Evolutionary conservation across 2,113 vertebrate species (phyloP).

Genomic region (Ammodytes marinus): DNA sequence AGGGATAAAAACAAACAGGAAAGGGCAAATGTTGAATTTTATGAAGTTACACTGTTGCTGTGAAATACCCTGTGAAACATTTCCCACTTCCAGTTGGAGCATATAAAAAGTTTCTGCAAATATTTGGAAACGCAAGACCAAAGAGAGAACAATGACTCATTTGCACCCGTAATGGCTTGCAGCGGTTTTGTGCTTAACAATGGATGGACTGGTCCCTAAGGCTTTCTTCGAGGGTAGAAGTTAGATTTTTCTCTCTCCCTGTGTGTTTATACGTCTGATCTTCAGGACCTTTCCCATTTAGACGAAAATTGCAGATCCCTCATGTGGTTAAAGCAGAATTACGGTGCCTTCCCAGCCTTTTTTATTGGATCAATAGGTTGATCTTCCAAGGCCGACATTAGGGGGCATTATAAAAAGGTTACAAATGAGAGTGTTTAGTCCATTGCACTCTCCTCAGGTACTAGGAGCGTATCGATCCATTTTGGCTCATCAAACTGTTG

Average conservation of each 20-base stretch:
- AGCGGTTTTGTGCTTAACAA: constrained; percentile 56
- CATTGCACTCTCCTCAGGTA: constrained; percentile 73
- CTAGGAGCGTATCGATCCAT: constrained; percentile 71
- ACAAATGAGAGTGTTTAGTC: constrained; percentile 77
- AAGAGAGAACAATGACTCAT: constrained; percentile 66
- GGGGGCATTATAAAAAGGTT: constrained; percentile 74
- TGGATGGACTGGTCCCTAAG: constrained; percentile 47
- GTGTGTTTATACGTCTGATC: constrained; percentile 50
- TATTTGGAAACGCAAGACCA: constrained; percentile 40
- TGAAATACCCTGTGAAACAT: constrained; percentile 52
- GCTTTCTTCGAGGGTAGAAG: constrained; percentile 21
- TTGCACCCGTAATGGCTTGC: constrained; percentile 62
- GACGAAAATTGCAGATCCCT: constrained; percentile 63
- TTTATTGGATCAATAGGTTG: constrained; percentile 77
- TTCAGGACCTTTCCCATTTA: constrained; percentile 49
- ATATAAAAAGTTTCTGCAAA: constrained; percentile 41
- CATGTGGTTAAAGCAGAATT: constrained; percentile 63
- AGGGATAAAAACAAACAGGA: constrained; percentile 69
- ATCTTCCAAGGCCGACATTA: constrained; percentile 73
- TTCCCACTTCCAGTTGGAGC: constrained; percentile 28
- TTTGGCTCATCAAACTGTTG: constrained; percentile 75
- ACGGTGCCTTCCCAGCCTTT: constrained; percentile 48
- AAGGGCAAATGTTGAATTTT: constrained; percentile 72
- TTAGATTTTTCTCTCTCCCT: constrained; percentile 33
- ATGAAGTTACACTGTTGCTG: constrained; percentile 45